Evolutionary conservation across 2,888 invertebrate species (phyloP).

Genomic region (Cataglyphis rosenhaueri): DNA sequence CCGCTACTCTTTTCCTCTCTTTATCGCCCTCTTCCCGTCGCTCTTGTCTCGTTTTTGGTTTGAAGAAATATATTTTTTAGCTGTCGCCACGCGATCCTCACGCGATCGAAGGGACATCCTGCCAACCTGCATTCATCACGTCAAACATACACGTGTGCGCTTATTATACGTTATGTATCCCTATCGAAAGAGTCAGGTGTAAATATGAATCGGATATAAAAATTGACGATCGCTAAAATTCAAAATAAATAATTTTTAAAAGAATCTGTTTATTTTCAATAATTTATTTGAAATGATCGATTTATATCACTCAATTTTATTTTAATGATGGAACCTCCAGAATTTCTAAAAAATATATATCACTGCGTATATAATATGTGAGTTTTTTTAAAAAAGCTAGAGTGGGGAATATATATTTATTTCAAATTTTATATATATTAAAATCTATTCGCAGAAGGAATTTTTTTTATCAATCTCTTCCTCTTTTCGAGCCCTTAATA

Average conservation of each 20-base stretch:
- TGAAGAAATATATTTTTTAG: background rate
- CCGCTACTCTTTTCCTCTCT: slow-evolving; percentile 23
- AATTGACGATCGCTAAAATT: background rate
- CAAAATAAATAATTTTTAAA: background rate
- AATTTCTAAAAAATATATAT: background rate
- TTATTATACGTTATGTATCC: slow-evolving; percentile 11
- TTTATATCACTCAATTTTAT: background rate
- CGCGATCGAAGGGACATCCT: slow-evolving; percentile 3
- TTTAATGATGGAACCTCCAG: too few relatives aligned
- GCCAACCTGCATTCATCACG: slow-evolving; percentile 11
- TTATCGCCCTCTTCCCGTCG: slow-evolving; percentile 1
- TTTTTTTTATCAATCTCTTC: background rate
- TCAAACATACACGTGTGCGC: background rate
- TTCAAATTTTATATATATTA: background rate
- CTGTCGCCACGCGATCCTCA: slow-evolving; percentile 40
- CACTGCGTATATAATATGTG: too few relatives aligned
- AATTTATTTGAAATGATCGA: background rate
- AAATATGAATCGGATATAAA: background rate
- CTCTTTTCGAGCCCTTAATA: background rate
- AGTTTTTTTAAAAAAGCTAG: too few relatives aligned
- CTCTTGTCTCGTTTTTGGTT: slow-evolving; percentile 19
- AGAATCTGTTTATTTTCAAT: background rate
- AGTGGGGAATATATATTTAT: background rate
- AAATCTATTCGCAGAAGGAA: background rate
- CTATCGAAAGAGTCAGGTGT: background rate